phyloP scores from a whole-genome alignment of 2,888 invertebrate genomes.

The Tachina lurida region DNA sequence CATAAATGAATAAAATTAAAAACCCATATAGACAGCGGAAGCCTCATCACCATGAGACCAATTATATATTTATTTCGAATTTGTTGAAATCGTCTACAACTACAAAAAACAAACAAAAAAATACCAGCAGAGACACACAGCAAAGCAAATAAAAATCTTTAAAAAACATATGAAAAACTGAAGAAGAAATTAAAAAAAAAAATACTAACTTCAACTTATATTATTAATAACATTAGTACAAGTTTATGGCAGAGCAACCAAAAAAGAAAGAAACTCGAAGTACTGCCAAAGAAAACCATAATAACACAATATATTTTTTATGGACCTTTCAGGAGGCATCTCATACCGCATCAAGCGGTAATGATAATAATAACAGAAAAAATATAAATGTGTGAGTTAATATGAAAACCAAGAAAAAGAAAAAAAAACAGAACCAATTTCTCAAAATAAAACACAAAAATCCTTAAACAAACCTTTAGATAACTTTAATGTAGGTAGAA shows the following conservation, averaged over 20 bases:
- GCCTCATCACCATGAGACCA: constrained; percentile 67
- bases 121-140: constrained; percentile 40
- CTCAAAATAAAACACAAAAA: constrained; percentile 24
- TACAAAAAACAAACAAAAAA: background rate
- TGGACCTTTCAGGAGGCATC: constrained; percentile 34
- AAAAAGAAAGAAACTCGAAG: background rate
- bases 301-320: constrained; percentile 21
- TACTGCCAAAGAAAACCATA: constrained; percentile 32
- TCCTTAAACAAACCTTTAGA: constrained; percentile 50
- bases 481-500: constrained; percentile 53
- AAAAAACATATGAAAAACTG: constrained; percentile 20
- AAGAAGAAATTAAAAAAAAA: constrained; percentile 11
- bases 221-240: constrained; percentile 33
- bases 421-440: constrained; percentile 38
- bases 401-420: background rate
- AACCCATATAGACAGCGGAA: constrained; percentile 68
- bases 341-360: constrained; percentile 40
- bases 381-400: constrained; percentile 21
- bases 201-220: constrained; percentile 54
- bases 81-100: constrained; percentile 46
- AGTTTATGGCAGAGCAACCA: constrained; percentile 6
- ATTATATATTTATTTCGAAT: constrained; percentile 67
- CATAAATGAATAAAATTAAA: constrained; percentile 56
- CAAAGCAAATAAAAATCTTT: constrained; percentile 24
- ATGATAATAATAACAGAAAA: constrained; percentile 50